phyloP scores from a whole-genome alignment of 2,888 invertebrate species.

The Leptura quadrifasciata region DNA sequence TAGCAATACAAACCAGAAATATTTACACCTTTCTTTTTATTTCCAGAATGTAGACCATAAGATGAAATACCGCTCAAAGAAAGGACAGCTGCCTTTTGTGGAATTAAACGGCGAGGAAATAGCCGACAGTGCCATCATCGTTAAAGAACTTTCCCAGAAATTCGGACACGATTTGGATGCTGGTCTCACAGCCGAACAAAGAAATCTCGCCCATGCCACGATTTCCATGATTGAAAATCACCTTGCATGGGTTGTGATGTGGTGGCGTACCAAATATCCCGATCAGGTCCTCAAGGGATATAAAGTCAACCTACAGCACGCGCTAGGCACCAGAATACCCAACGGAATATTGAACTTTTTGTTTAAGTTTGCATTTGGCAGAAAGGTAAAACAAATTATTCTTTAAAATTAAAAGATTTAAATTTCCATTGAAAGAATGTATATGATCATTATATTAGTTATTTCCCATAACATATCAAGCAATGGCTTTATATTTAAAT shows the following conservation, averaged over 20 bases:
- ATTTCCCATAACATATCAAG: neutral
- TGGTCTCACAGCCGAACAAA: constrained; percentile 88
- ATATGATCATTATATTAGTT: neutral
- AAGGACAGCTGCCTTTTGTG: constrained; percentile 95
- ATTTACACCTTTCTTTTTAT: neutral
- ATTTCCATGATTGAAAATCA: constrained; percentile 97
- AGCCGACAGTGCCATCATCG: constrained; percentile 93
- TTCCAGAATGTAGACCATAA: constrained; percentile 95
- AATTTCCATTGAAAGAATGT: neutral
- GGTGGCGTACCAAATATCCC: constrained; percentile 96
- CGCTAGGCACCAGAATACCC: constrained; percentile 90
- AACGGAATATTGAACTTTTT: constrained; percentile 91
- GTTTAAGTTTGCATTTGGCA: constrained; percentile 90
- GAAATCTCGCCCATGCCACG: constrained; percentile 92
- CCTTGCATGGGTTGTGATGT: constrained; percentile 93
- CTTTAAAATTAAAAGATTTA: neutral
- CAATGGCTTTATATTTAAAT: neutral
- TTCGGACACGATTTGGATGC: constrained; percentile 90
- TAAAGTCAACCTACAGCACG: constrained; percentile 93
- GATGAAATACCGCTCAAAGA: constrained; percentile 94
- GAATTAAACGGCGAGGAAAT: constrained; percentile 96
- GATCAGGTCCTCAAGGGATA: constrained; percentile 92
- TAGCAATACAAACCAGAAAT: neutral
- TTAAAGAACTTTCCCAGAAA: constrained; percentile 89
- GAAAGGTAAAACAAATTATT: constrained; percentile 80